phyloP scores from a whole-genome alignment of 2,888 invertebrate species.

The Nomada goodeniana region DNA sequence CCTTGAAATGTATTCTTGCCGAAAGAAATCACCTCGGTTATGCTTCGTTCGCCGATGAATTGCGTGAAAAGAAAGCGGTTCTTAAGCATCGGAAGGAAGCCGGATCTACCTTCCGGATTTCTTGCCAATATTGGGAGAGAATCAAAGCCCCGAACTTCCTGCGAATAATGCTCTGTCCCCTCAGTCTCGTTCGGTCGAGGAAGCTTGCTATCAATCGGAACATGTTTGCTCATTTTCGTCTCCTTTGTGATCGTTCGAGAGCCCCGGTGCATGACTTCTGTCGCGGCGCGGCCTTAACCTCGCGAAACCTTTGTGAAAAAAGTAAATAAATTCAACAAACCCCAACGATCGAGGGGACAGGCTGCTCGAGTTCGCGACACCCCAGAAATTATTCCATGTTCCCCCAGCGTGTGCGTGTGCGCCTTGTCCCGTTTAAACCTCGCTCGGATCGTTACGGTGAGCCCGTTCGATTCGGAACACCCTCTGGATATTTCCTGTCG shows the following conservation, averaged over 20 bases:
- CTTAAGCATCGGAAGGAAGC: constrained; percentile 34
- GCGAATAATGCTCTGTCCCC: not conserved
- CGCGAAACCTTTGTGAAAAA: constrained; percentile 14
- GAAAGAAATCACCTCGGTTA: constrained; percentile 71
- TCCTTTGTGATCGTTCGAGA: constrained; percentile 1
- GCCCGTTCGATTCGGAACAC: constrained; percentile 28
- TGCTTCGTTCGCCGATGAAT: constrained; percentile 57
- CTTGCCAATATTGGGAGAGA: not conserved
- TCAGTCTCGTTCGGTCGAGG: not conserved
- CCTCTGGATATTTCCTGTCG: constrained; percentile 65
- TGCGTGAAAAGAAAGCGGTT: constrained; percentile 47
- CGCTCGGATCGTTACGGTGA: constrained; percentile 30
- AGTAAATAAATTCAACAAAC: constrained; percentile 50
- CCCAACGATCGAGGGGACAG: constrained; percentile 41
- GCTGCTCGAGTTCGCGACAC: constrained; percentile 31
- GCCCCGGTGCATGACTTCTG: constrained; percentile 14
- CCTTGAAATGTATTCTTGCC: constrained; percentile 79
- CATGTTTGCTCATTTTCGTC: constrained; percentile 37
- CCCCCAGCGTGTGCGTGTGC: not conserved
- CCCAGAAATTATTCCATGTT: constrained; percentile 42
- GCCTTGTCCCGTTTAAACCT: constrained; percentile 25
- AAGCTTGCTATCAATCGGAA: constrained; percentile 13
- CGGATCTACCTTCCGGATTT: constrained; percentile 19
- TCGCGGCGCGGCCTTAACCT: constrained; percentile 8
- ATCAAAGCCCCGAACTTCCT: not conserved